These are phyloP conservation scores for Pristionchus arcanus DNA, from an alignment of 2,888 invertebrate genomes.

Conservation along the genomic window DNA sequence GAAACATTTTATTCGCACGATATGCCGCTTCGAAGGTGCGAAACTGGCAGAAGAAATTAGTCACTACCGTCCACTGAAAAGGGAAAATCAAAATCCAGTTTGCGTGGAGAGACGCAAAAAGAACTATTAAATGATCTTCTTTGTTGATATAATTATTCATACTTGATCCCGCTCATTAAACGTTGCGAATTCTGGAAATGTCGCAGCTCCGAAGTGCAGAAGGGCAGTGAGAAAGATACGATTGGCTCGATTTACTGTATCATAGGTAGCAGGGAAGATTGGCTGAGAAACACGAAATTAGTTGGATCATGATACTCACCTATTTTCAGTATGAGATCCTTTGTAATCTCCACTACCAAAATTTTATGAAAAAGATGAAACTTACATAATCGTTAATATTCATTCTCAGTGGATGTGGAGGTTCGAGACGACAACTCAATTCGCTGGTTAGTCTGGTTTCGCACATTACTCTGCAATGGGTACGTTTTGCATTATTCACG, in stretches of 20 bases:
- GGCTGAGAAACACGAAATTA: background rate
- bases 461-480: conserved; percentile 13
- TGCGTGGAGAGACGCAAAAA: background rate
- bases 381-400: background rate
- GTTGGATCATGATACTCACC: background rate
- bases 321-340: background rate
- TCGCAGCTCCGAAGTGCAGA: background rate
- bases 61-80: conserved; percentile 35
- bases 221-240: background rate
- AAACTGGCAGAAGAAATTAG: conserved; percentile 21
- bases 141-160: background rate
- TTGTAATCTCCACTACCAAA: background rate
- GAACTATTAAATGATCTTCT: background rate
- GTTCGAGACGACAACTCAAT: background rate
- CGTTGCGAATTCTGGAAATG: background rate
- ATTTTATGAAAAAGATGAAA: background rate
- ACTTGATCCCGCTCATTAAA: conserved; percentile 14
- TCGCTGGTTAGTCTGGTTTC: conserved; percentile 19
- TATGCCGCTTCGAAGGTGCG: conserved; percentile 25
- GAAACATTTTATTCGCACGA: conserved; percentile 6
- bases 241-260: conserved; percentile 17
- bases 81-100: background rate
- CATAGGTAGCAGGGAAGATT: conserved; percentile 8
- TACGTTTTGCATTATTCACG: no score
- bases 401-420: background rate